Percentiles rank a stretch among this genome's conserved stretches.
phyloP scores from a whole-genome alignment of 2,888 invertebrate species.

The Sesia bembeciformis region DNA sequence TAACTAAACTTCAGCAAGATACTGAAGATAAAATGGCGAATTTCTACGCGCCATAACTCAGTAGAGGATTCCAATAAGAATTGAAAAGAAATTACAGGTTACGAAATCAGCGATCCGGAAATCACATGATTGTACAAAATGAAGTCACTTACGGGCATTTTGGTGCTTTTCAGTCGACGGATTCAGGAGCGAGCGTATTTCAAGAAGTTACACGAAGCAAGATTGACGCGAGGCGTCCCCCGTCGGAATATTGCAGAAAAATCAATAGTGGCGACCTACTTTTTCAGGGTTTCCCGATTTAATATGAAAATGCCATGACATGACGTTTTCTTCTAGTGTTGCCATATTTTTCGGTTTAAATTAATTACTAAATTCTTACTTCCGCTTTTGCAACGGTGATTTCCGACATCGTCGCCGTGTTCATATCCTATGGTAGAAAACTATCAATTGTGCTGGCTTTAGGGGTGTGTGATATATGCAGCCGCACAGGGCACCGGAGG shows the following conservation, averaged over 20 bases:
- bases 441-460: too few species aligned
- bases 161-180: slow-evolving; percentile 25
- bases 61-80: background rate
- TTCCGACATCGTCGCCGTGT: too few species aligned
- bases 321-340: slow-evolving; percentile 30
- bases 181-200: slow-evolving; percentile 26
- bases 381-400: too few species aligned
- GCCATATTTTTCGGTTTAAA: slow-evolving; percentile 12
- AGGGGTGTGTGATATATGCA: too few species aligned
- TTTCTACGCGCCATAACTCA: background rate
- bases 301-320: slow-evolving; percentile 37
- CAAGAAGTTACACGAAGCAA: slow-evolving; percentile 16
- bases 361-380: too few species aligned
- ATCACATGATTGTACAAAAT: slow-evolving; percentile 21
- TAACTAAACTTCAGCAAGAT: background rate
- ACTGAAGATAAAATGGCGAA: background rate
- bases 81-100: slow-evolving; percentile 8
- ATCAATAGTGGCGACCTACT: slow-evolving; percentile 65
- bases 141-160: slow-evolving; percentile 57
- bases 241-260: slow-evolving; percentile 46
- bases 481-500: too few species aligned
- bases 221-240: slow-evolving; percentile 20
- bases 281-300: slow-evolving; percentile 33
- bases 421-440: too few species aligned
- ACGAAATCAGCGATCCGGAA: slow-evolving; percentile 30